A percentile compares a stretch with the other conserved stretches of the same genome.
These are phyloP conservation scores for Drosophila pachea DNA, from an alignment of 1,140 invertebrate genomes.

Conservation along the genomic window DNA sequence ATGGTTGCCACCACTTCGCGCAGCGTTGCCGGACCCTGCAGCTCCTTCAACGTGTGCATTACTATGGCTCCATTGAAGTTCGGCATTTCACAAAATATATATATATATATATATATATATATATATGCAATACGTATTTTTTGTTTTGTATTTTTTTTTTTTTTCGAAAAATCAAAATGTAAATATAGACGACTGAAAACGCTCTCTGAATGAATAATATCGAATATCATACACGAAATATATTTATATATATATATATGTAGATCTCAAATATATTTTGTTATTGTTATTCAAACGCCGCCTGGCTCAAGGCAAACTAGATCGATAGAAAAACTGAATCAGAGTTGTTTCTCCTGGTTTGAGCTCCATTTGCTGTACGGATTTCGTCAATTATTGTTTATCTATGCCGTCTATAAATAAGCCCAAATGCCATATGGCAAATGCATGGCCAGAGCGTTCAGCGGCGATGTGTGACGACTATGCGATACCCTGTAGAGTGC, in stretches of 20 bases:
- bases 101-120: not conserved
- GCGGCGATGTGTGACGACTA: conserved; percentile 1
- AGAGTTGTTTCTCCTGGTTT: not conserved
- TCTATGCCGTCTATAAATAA: conserved; percentile 29
- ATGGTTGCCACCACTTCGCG: conserved; percentile 54
- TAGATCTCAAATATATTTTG: too few relatives aligned
- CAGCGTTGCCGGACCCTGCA: conserved; percentile 54
- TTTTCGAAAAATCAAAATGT: not conserved
- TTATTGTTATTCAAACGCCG: too few relatives aligned
- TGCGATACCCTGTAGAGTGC: not conserved
- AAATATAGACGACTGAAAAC: too few relatives aligned
- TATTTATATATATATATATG: too few relatives aligned
- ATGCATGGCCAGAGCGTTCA: conserved; percentile 33
- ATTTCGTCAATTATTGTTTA: conserved; percentile 5
- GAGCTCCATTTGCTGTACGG: not conserved
- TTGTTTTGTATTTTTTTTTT: not conserved
- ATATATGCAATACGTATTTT: not conserved
- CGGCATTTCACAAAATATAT: conserved; percentile 35
- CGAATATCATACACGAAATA: too few relatives aligned
- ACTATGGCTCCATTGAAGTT: conserved; percentile 68
- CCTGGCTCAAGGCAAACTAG: too few relatives aligned
- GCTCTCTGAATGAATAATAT: too few relatives aligned
- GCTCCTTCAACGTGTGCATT: conserved; percentile 47
- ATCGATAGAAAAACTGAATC: not conserved
- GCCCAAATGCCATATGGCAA: conserved; percentile 12